Base-by-base conservation (phyloP, 2,797 vertebrate genomes). In the Rhabdomys pumilio region DNA sequence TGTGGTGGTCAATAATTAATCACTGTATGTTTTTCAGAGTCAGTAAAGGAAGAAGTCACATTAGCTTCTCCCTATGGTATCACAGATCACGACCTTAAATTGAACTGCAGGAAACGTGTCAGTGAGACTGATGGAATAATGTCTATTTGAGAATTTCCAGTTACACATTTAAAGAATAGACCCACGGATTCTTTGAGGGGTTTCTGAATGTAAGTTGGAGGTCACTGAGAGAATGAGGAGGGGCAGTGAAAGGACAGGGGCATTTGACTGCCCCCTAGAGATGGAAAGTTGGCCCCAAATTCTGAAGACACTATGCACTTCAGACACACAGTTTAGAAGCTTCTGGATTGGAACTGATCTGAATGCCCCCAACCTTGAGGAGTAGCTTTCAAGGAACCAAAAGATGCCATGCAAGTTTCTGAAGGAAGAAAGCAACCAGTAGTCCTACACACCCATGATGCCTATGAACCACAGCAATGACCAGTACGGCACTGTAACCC, bases 101-200 rank as follows among this genome's bases (percentile, higher is more conserved):
- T 79, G 75, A 87, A 91, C 19, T 89, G 57, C 65, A 73, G n/a
- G 53, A 81, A 87, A 92, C 9, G 26, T 2, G 12, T 69, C 26
- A 31, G 29, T 89, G 0, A 81, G 38, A 93, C 55, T 65, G 53
- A 75, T 4, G 69, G 50, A 83, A 91, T 19, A 72, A 90, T 77
- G 31, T 29, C 53, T 26, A 6, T 14, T 24, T 50, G 72, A 59
- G 31, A 67, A 80, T 93, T 95, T 94, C 29, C 26, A 95, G 61
- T 84, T 89, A 76, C 20, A 13, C 59, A 17, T 88, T 57, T 94
- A 67, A 96, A 89, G 67, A 65, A 91, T 26, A 88, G 34, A 22
- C 0, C 26, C 29, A 9, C 85, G 12, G 55, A 87, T 72, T 80
- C 4, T 50, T 67, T 87, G 59, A 69, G 47, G 38, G 72, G 31